Evolutionary conservation across 2,888 invertebrate species (phyloP).

Genomic region (Plebejus anna): DNA sequence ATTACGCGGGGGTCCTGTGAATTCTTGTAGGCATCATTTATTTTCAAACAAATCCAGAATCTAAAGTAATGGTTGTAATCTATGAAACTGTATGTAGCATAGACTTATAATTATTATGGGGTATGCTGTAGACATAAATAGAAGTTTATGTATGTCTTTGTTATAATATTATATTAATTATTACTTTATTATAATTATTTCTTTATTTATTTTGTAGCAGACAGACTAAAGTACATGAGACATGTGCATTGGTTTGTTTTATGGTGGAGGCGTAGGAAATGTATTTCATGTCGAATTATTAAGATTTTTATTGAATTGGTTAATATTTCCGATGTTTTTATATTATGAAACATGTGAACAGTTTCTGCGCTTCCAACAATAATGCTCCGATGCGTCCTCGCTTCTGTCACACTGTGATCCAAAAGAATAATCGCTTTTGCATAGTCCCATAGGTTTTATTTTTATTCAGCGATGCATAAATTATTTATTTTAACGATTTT

Average conservation of each 20-base stretch:
- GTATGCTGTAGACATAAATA: conserved; percentile 42
- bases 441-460: conserved; percentile 26
- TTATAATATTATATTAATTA: conserved; percentile 21
- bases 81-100: conserved; percentile 41
- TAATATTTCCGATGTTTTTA: background rate
- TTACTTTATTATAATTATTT: conserved; percentile 26
- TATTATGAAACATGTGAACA: background rate
- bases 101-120: conserved; percentile 39
- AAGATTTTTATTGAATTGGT: background rate
- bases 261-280: conserved; percentile 9
- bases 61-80: conserved; percentile 37
- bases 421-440: conserved; percentile 33
- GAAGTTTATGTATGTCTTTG: conserved; percentile 21
- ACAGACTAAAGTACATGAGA: background rate
- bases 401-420: conserved; percentile 38
- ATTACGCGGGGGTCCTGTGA: too few relatives aligned
- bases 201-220: conserved; percentile 42
- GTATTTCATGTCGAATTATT: background rate
- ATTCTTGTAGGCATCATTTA: background rate
- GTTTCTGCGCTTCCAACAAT: background rate
- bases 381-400: conserved; percentile 35
- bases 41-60: background rate
- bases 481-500: conserved; percentile 19
- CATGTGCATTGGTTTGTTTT: conserved; percentile 30
- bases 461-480: conserved; percentile 21